Base-by-base conservation (phyloP, 35 echinoderm and acorn worm species). In the Anneissia japonica region DNA sequence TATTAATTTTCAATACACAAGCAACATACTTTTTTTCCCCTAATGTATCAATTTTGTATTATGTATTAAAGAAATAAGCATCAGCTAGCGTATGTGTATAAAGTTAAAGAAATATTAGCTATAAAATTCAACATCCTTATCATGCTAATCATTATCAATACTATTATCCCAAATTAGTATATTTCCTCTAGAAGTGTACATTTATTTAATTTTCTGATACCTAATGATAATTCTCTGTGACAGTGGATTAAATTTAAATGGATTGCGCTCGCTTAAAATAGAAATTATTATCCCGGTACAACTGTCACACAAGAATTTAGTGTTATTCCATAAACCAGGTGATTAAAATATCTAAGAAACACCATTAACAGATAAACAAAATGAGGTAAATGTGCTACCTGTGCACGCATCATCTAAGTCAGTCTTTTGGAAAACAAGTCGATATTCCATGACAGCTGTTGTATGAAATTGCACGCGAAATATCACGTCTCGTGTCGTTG, bases 401-500 rank as follows among this genome's bases (percentile, higher is more conserved):
- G 92, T 99, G 76, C 91, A 94, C 4, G 96, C 91, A 94, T 99
- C 96, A 87, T 99, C 96, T 30, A 99, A 75, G 26, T 99, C 96
- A 21, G 88, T 36, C 46, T 99, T 99, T 75, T 85, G 81, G 82
- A 94, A 99, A 72, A 91, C 84, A n/a, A 99, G 77, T 75, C 92
- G 80, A 72, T 93, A 99, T 77, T 99, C 91, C 76, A 93, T 85
- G 31, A 99, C 89, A 6, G 96, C 96, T 14, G 91, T 94, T 1
- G 96, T 99, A 46, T 99, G 96, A 34, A 99, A 99, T 89, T 99
- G 96, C 84, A 92, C 94, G 32, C 96, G 81, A 64, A 99, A 99
- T 29, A 99, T 82, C 0, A 91, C 90, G 74, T 99, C 96, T 37
- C 96, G 90, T 21, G 91, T 99, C 11, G 84, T 99, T 0, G 91